Conservation (phyloP, 2,797 vertebrate species). For the Botia almorhae region DNA sequence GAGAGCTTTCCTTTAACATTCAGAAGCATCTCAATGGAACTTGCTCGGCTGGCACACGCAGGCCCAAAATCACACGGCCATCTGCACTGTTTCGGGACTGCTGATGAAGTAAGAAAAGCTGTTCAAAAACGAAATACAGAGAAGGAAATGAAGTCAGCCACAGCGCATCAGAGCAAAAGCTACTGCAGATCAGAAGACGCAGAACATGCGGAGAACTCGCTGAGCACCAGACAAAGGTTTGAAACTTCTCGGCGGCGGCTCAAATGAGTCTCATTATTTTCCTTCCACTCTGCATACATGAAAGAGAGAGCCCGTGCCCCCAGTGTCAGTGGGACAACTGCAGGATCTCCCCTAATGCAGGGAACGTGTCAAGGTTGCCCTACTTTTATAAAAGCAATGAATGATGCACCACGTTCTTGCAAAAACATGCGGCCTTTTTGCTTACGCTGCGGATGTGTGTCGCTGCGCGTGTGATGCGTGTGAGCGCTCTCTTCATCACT, state of each 20-base stretch:
- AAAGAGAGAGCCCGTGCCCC: constrained; percentile 42
- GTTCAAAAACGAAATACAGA: constrained; percentile 11
- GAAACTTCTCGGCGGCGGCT: background rate
- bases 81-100: background rate
- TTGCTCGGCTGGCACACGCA: background rate
- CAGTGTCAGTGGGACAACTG: constrained; percentile 43
- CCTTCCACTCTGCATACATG: constrained; percentile 44
- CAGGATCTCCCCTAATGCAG: constrained; percentile 35
- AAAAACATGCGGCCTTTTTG: background rate
- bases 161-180: constrained; percentile 13
- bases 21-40: constrained; percentile 14
- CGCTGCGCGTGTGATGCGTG: background rate
- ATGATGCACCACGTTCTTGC: constrained; percentile 52
- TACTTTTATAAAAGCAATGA: constrained; percentile 55
- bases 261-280: constrained; percentile 53
- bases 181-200: background rate
- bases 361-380: constrained; percentile 49
- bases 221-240: constrained; percentile 6
- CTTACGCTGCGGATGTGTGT: background rate
- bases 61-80: background rate
- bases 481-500: constrained; percentile 3
- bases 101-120: background rate
- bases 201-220: background rate
- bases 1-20: constrained; percentile 1
- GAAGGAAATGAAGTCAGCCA: background rate